These are phyloP conservation scores for Loxodonta africana DNA, from an alignment of 2,113 vertebrate species.

Conservation along the genomic window DNA sequence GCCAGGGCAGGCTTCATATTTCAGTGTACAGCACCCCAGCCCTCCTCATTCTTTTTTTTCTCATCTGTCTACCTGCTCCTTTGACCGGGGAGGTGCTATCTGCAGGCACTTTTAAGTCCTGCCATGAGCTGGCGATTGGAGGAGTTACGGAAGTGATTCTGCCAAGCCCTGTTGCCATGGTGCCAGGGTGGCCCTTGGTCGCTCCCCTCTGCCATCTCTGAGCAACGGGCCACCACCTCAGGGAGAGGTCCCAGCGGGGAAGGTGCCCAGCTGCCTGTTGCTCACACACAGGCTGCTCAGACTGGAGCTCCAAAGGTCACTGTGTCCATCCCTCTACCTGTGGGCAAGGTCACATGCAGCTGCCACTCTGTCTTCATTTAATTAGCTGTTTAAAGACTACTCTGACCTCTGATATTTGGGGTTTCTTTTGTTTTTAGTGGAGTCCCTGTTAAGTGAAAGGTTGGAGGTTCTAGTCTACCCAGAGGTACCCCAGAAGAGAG, in stretches of 20 bases:
- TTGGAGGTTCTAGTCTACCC: background rate
- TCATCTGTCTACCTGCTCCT: background rate
- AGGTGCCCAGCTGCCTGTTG: background rate
- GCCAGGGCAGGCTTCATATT: background rate
- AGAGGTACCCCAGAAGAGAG: background rate
- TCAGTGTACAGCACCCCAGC: background rate
- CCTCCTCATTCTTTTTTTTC: background rate
- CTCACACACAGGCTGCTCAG: background rate
- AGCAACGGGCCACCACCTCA: background rate
- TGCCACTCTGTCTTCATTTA: background rate
- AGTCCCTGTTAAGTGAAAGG: background rate
- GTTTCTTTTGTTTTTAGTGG: slow-evolving; percentile 29
- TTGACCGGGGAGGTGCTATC: background rate
- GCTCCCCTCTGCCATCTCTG: slow-evolving; percentile 33
- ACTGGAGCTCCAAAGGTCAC: slow-evolving; percentile 19
- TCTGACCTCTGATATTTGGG: background rate
- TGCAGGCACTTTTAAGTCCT: slow-evolving; percentile 26
- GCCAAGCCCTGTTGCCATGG: slow-evolving; percentile 71
- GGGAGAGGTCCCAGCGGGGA: slow-evolving; percentile 27
- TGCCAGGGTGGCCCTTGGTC: slow-evolving; percentile 34
- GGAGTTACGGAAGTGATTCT: slow-evolving; percentile 26
- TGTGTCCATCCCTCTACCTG: background rate
- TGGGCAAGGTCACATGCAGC: background rate
- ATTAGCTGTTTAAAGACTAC: background rate
- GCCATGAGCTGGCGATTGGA: background rate